A percentile compares a stretch with the other conserved stretches of the same genome.
These are phyloP conservation scores for Drepana arcuata DNA, from an alignment of 1,140 invertebrate genomes.

Conservation along the genomic window DNA sequence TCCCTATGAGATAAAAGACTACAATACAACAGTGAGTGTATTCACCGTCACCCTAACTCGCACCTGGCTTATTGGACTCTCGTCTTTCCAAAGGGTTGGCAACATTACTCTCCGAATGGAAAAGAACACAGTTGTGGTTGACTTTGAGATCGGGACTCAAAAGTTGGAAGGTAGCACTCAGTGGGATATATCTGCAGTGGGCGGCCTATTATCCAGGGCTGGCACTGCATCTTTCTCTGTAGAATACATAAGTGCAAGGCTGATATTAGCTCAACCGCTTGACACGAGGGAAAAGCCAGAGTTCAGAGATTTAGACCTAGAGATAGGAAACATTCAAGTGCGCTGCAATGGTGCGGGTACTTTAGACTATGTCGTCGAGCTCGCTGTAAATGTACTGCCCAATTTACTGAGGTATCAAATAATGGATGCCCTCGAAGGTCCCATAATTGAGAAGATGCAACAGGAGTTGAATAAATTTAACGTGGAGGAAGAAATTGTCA, in stretches of 20 bases:
- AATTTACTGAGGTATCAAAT: constrained; percentile 89
- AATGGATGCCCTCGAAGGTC: constrained; percentile 84
- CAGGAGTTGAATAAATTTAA: constrained; percentile 80
- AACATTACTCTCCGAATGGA: constrained; percentile 81
- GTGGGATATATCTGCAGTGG: constrained; percentile 81
- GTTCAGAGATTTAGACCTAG: constrained; percentile 82
- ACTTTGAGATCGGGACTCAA: constrained; percentile 84
- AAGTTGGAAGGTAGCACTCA: constrained; percentile 81
- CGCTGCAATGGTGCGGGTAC: constrained; percentile 84
- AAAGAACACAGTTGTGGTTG: constrained; percentile 78
- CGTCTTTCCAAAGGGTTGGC: constrained; percentile 85
- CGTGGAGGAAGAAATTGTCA: constrained; percentile 79
- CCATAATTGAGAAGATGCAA: constrained; percentile 78
- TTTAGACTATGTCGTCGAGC: constrained; percentile 84
- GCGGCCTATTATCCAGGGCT: constrained; percentile 78
- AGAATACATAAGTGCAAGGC: constrained; percentile 78
- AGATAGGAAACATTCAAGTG: constrained; percentile 87
- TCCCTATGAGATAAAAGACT: constrained; percentile 80
- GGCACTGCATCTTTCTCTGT: constrained; percentile 82
- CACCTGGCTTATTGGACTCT: constrained; percentile 84
- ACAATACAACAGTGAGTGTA: constrained; percentile 79
- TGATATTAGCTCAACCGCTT: constrained; percentile 81
- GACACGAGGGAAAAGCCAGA: constrained; percentile 81
- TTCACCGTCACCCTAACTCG: constrained; percentile 78
- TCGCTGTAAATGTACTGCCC: constrained; percentile 83